Base-by-base conservation (phyloP, 1,140 invertebrate genomes). In the Musca vetustissima region DNA sequence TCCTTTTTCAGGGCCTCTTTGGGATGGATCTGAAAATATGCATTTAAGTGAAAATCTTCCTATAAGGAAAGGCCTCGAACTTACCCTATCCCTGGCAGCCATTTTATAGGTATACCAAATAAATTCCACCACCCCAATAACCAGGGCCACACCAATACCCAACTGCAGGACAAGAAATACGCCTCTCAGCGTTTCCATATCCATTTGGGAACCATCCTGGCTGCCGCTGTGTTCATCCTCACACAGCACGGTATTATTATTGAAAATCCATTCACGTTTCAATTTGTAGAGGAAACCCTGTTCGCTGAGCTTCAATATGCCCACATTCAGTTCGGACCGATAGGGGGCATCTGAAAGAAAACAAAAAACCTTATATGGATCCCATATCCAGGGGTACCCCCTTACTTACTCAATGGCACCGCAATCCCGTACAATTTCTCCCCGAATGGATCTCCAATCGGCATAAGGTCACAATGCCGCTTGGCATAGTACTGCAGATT, bases 161-260 rank as follows among this genome's bases (percentile, higher is more conserved):
- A 86, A 86, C 11, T 90, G 85, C 0, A 98, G 83, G 1, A 97
- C 91, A 1, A 96, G 86, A 81, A 96, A 98, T 6, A 97, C 91
- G 36, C 95, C 96, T 68, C 94, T 93, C 15, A 97, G 92, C 70
- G 95, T 92, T 22, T 89, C 88, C 68, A 97, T 86, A 19, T 89
- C 90, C 11, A 92, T 80, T 76, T 91, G 89, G 1, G 75, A 83
- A 22, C 85, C 85, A 14, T 85, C 71, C 52, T 84, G 77, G 28
- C 28, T 28, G 21, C 71, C 73, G 1, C 71, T 70, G 4, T 70
- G 52, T 13, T 66, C 73, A 11, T 66, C 70, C 17, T 21, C 66
- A 13, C 72, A 75, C 2, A 4, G 53, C 8, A 72, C 75, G 13
- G 73, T 69, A 53, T 80, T 75, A 17, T 84, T 85, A 55, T 88